phyloP scores from a whole-genome alignment of 2,797 vertebrate genomes.

The Bovichtus diacanthus region DNA sequence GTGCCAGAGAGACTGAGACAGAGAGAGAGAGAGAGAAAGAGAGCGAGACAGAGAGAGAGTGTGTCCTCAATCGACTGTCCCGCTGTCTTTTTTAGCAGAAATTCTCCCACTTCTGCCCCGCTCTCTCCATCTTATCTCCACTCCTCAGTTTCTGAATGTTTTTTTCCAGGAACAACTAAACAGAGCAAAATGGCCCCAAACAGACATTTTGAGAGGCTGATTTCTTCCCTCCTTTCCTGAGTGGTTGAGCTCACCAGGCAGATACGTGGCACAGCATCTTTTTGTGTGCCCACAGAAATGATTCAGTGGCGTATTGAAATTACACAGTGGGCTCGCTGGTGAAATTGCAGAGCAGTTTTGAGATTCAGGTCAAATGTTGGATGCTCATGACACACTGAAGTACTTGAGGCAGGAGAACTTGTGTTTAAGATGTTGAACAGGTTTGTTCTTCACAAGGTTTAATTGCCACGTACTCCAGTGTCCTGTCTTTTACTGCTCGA shows the following conservation, averaged over 20 bases:
- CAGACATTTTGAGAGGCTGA: slow-evolving; percentile 34
- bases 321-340: slow-evolving; percentile 49
- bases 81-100: slow-evolving; percentile 50
- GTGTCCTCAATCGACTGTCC: slow-evolving; percentile 53
- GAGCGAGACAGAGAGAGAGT: no score
- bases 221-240: slow-evolving; percentile 26
- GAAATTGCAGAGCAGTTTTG: slow-evolving; percentile 52
- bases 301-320: slow-evolving; percentile 69
- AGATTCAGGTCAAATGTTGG: slow-evolving; percentile 40
- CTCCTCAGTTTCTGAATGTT: slow-evolving; percentile 32
- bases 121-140: slow-evolving; percentile 45
- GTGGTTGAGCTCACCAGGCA: slow-evolving; percentile 39
- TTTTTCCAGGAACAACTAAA: slow-evolving; percentile 47
- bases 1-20: slow-evolving; percentile 46
- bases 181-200: slow-evolving; percentile 26
- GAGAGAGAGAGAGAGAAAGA: slow-evolving; percentile 27
- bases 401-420: slow-evolving; percentile 25
- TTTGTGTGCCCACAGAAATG: slow-evolving; percentile 62
- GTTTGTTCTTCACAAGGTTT: slow-evolving; percentile 17
- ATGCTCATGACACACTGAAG: slow-evolving; percentile 24
- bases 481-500: slow-evolving; percentile 9
- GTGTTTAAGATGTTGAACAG: slow-evolving; percentile 19
- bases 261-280: slow-evolving; percentile 42
- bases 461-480: not conserved
- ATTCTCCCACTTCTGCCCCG: no score